Evolutionary conservation across 2,888 invertebrate genomes (phyloP).

Genomic region (Steinernema carpocapsae): DNA sequence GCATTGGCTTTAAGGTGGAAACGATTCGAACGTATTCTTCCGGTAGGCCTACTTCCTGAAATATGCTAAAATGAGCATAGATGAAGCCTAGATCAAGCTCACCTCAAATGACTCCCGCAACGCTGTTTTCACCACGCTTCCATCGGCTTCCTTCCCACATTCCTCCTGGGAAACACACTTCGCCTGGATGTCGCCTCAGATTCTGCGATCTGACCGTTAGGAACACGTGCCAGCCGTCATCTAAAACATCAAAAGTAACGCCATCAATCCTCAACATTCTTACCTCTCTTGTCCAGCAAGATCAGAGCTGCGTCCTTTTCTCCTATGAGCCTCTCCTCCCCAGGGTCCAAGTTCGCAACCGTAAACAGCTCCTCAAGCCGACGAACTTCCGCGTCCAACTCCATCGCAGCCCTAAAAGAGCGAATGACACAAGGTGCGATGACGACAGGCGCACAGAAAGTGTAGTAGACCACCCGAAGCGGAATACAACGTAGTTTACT

Average conservation of each 20-base stretch:
- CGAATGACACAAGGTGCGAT: neutral
- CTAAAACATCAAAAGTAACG: neutral
- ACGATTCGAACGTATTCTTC: neutral
- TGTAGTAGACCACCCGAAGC: no score
- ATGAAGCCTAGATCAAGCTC: neutral
- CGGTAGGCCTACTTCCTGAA: neutral
- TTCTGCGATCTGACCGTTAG: slow-evolving; percentile 7
- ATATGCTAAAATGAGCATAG: no score
- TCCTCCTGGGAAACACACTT: slow-evolving; percentile 25
- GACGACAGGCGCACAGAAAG: neutral
- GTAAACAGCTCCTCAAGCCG: neutral
- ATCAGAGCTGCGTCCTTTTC: neutral
- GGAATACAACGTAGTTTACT: neutral
- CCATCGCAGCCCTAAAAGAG: neutral
- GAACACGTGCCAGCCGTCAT: slow-evolving; percentile 1
- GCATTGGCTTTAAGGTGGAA: neutral
- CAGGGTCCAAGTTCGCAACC: neutral
- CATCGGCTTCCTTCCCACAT: neutral
- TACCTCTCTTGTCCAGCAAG: slow-evolving; percentile 4
- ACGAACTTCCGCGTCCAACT: neutral
- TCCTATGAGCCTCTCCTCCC: neutral
- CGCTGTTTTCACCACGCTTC: slow-evolving; percentile 1
- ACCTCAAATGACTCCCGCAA: slow-evolving; percentile 13
- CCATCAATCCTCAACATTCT: neutral
- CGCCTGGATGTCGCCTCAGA: slow-evolving; percentile 4